These are phyloP conservation scores for Coleophora deauratella DNA, from an alignment of 2,888 invertebrate species.

Conservation along the genomic window DNA sequence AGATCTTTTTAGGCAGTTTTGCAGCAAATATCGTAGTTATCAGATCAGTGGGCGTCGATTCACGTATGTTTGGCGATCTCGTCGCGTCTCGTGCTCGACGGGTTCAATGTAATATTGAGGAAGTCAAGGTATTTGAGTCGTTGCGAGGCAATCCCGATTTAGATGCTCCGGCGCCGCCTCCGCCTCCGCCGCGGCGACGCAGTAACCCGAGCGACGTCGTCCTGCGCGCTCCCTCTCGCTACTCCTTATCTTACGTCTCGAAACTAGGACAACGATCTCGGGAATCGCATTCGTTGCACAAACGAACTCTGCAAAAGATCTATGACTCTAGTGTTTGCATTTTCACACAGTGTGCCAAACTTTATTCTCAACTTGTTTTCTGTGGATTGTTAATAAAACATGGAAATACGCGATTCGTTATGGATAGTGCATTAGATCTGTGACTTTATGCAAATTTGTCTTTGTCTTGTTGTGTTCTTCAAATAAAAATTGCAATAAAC, in stretches of 20 bases:
- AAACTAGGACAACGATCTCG: slow-evolving; percentile 35
- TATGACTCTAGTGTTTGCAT: slow-evolving; percentile 19
- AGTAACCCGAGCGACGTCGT: slow-evolving; percentile 67
- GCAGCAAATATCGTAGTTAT: slow-evolving; percentile 32
- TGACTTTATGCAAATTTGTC: slow-evolving; percentile 14
- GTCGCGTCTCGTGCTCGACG: slow-evolving; percentile 58
- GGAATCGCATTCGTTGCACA: slow-evolving; percentile 31
- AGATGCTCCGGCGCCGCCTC: slow-evolving; percentile 69
- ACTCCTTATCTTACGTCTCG: slow-evolving; percentile 30
- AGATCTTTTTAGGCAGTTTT: too few relatives aligned
- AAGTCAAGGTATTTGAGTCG: slow-evolving; percentile 75
- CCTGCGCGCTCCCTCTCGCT: slow-evolving; percentile 56
- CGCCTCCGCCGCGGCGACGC: slow-evolving; percentile 45
- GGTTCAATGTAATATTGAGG: slow-evolving; percentile 75
- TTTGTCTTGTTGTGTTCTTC: slow-evolving; percentile 12
- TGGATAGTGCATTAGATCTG: slow-evolving; percentile 13
- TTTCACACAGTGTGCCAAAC: slow-evolving; percentile 4
- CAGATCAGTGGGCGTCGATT: slow-evolving; percentile 60
- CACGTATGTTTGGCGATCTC: slow-evolving; percentile 66
- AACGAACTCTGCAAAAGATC: slow-evolving; percentile 19
- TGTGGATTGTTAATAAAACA: slow-evolving; percentile 24
- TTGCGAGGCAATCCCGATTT: slow-evolving; percentile 71
- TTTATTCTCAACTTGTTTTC: background rate
- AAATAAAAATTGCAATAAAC: slow-evolving; percentile 15
- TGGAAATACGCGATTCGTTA: slow-evolving; percentile 21